Conservation (phyloP, 2,888 invertebrate species). For the Xanthia icteritia region DNA sequence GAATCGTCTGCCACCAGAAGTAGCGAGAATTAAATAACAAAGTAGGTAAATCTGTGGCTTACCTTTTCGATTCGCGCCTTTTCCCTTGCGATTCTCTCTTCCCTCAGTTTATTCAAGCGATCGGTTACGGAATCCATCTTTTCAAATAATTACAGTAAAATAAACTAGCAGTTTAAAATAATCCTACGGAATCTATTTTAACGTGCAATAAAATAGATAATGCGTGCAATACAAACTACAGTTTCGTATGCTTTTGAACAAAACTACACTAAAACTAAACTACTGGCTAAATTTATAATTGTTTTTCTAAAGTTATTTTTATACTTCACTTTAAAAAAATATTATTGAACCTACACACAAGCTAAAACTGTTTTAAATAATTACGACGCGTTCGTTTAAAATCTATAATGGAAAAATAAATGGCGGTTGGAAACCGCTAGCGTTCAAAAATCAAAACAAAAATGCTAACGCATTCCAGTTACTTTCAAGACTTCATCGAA, state of each 20-base stretch:
- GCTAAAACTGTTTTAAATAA: not conserved
- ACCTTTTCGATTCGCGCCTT: slow-evolving; percentile 86
- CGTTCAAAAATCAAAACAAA: slow-evolving; percentile 56
- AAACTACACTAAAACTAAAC: slow-evolving; percentile 3
- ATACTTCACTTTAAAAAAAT: slow-evolving; percentile 11
- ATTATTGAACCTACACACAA: not conserved
- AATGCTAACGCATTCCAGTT: slow-evolving; percentile 20
- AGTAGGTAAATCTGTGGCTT: slow-evolving; percentile 19
- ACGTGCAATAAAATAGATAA: not conserved
- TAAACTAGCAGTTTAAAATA: not conserved
- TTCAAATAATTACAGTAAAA: not conserved
- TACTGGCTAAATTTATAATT: not conserved
- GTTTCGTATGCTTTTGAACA: not conserved
- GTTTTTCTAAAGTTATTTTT: not conserved
- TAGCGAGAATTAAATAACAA: not conserved
- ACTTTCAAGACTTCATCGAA: fast-evolving
- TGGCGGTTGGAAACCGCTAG: slow-evolving; percentile 49
- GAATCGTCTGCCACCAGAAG: not conserved
- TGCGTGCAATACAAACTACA: not conserved
- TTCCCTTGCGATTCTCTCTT: slow-evolving; percentile 82
- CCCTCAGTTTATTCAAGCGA: slow-evolving; percentile 78
- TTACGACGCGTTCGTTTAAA: slow-evolving; percentile 8
- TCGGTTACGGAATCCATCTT: slow-evolving; percentile 74
- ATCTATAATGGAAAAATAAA: slow-evolving; percentile 48
- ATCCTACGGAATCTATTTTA: not conserved